Evolutionary conservation across 2,113 vertebrate species (phyloP).

Genomic region (Galbula dea): DNA sequence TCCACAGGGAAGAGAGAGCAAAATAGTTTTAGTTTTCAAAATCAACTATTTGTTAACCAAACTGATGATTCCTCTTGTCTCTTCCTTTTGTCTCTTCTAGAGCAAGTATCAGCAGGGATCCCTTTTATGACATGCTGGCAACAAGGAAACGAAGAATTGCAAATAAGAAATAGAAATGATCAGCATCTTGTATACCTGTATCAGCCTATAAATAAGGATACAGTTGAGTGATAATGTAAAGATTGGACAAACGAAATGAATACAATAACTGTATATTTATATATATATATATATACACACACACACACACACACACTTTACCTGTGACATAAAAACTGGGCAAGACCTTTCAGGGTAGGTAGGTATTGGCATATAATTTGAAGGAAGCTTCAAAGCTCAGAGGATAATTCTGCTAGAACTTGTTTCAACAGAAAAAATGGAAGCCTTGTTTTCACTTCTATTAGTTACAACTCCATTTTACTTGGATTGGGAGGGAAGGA

Average conservation of each 20-base stretch:
- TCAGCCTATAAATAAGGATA: neutral
- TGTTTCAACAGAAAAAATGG: neutral
- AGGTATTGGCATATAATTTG: neutral
- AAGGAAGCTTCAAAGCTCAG: neutral
- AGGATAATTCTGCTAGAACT: neutral
- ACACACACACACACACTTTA: neutral
- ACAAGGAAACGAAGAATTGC: constrained; percentile 95
- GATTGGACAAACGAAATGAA: neutral
- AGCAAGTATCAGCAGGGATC: constrained; percentile 97
- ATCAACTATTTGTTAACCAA: neutral
- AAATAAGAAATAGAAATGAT: constrained; percentile 86
- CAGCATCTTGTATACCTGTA: neutral
- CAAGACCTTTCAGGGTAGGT: neutral
- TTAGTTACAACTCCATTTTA: neutral
- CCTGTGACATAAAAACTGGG: neutral
- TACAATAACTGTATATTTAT: neutral
- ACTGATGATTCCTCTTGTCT: neutral
- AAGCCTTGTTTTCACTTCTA: neutral
- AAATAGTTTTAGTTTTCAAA: neutral
- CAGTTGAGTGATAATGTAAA: neutral
- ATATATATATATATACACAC: neutral
- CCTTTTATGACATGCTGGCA: constrained; percentile 98
- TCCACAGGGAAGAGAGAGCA: neutral
- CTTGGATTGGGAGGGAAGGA: neutral
- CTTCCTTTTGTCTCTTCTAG: constrained; percentile 68